Evolutionary conservation across 2,888 invertebrate species (phyloP).

Genomic region (Himalopsyche anomala): DNA sequence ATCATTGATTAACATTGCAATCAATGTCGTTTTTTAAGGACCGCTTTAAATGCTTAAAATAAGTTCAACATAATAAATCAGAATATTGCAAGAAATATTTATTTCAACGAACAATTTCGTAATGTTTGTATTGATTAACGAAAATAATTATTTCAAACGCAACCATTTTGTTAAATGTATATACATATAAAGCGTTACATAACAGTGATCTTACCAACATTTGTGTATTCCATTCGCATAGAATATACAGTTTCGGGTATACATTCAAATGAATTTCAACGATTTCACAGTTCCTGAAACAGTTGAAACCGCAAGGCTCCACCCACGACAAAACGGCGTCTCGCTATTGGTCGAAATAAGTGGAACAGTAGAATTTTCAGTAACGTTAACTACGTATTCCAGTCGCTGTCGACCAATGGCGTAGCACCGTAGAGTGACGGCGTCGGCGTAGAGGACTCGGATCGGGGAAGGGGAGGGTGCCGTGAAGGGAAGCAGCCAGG

Average conservation of each 20-base stretch:
- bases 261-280: conserved; percentile 64
- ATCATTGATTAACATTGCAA: too few relatives aligned
- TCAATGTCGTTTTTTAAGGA: too few relatives aligned
- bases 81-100: too few relatives aligned
- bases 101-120: too few relatives aligned
- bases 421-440: conserved; percentile 53
- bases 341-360: conserved; percentile 61
- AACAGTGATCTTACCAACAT: conserved; percentile 45
- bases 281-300: conserved; percentile 63
- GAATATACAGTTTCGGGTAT: conserved; percentile 50
- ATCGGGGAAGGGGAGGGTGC: conserved; percentile 50
- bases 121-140: not conserved
- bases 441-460: conserved; percentile 51
- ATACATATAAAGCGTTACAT: not conserved
- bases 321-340: conserved; percentile 49
- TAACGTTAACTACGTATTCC: conserved; percentile 62
- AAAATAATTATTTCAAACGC: conserved; percentile 17
- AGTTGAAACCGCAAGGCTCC: conserved; percentile 57
- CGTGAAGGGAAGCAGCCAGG: conserved; percentile 55
- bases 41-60: too few relatives aligned
- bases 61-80: too few relatives aligned
- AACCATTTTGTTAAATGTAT: conserved; percentile 34
- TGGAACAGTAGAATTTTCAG: conserved; percentile 62
- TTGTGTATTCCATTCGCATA: conserved; percentile 54
- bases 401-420: conserved; percentile 61